These are phyloP conservation scores for Sitophilus oryzae DNA, from an alignment of 1,140 invertebrate genomes.

Conservation along the genomic window DNA sequence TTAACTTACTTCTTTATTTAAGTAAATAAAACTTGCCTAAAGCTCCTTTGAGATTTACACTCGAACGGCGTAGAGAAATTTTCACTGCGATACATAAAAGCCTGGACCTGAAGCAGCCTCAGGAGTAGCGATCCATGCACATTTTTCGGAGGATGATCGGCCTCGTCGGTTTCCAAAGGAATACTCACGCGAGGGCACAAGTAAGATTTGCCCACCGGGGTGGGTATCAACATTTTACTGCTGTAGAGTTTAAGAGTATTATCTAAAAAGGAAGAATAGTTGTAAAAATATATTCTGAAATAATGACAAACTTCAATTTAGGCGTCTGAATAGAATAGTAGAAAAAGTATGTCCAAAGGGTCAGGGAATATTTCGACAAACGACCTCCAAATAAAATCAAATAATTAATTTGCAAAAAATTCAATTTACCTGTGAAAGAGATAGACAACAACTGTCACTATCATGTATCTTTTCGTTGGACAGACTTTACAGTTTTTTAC, in stretches of 20 bases:
- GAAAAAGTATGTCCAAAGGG: no score
- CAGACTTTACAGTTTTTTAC: no score
- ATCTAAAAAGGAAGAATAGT: constrained; percentile 35
- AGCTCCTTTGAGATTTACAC: constrained; percentile 45
- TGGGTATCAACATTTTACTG: constrained; percentile 66
- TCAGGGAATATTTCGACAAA: no score
- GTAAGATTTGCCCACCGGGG: constrained; percentile 79
- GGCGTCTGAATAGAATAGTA: constrained; percentile 47
- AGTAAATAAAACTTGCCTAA: constrained; percentile 35
- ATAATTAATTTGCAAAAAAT: not conserved
- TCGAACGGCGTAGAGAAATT: constrained; percentile 55
- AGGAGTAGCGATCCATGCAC: constrained; percentile 35
- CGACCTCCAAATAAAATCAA: no score
- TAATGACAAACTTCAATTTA: constrained; percentile 40
- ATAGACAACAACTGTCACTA: no score
- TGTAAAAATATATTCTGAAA: not conserved
- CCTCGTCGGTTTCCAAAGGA: constrained; percentile 44
- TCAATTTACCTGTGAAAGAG: constrained; percentile 3
- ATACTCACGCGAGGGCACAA: constrained; percentile 64
- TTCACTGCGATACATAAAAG: constrained; percentile 60
- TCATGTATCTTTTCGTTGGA: no score
- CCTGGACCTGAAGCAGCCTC: constrained; percentile 45
- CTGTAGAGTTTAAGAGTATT: constrained; percentile 53
- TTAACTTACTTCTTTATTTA: not conserved
- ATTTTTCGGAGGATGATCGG: constrained; percentile 41